Conservation (phyloP, 53 echinoderm and acorn worm species). For the Astropecten irregularis region DNA sequence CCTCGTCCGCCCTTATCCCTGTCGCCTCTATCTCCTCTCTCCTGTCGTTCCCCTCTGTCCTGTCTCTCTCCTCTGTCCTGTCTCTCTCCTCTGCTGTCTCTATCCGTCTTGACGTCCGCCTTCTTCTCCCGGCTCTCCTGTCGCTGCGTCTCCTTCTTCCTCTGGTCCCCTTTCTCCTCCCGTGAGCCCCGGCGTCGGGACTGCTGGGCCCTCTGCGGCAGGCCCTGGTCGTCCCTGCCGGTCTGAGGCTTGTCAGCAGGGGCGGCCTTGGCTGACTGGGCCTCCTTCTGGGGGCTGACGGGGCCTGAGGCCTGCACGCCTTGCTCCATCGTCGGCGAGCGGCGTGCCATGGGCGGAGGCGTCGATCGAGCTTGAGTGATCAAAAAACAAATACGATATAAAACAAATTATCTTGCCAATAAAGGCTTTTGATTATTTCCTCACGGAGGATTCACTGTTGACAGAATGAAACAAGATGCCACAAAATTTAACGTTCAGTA, state of each 20-base stretch:
- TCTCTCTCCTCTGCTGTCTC: slow-evolving; percentile 2
- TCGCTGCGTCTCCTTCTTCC: slow-evolving; percentile 47
- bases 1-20: slow-evolving; percentile 14
- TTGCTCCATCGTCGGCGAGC: slow-evolving; percentile 98
- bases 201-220: slow-evolving; percentile 32
- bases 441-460: no score
- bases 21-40: slow-evolving; percentile 23
- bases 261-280: not conserved
- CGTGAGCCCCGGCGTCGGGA: slow-evolving; percentile 47
- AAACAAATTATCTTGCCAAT: no score
- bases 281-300: slow-evolving; percentile 60
- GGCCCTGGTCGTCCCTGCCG: slow-evolving; percentile 45
- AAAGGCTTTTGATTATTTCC: no score
- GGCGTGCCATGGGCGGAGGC: slow-evolving; percentile 74
- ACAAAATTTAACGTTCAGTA: no score
- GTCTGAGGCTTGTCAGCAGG: slow-evolving; percentile 17
- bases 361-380: slow-evolving; percentile 55
- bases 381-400: no score
- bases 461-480: no score
- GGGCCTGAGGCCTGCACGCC: slow-evolving; percentile 94
- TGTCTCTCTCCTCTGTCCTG: slow-evolving; percentile 14
- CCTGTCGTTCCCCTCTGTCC: slow-evolving; percentile 9
- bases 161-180: slow-evolving; percentile 47
- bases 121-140: slow-evolving; percentile 51
- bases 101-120: slow-evolving; percentile 41